Percentiles rank a stretch among this genome's conserved stretches.
phyloP scores from a whole-genome alignment of 2,113 vertebrate genomes.

The Gallinago paraguaiae region DNA sequence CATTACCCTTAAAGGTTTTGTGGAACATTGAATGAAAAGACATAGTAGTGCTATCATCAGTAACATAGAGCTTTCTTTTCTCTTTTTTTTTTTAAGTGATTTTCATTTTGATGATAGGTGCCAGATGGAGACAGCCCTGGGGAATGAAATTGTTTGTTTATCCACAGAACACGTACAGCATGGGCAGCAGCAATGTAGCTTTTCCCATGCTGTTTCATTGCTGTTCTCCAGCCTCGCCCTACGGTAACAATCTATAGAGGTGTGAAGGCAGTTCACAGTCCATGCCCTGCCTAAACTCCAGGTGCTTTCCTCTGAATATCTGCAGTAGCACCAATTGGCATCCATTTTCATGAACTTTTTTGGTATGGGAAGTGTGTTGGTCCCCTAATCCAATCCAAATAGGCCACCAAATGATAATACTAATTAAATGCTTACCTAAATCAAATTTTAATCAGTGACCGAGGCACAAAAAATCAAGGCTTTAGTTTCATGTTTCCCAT shows the following conservation, averaged over 20 bases:
- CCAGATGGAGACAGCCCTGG: conserved; percentile 71
- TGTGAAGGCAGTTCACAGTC: not conserved
- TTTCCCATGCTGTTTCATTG: conserved; percentile 34
- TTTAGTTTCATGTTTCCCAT: conserved; percentile 58
- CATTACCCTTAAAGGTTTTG: not conserved
- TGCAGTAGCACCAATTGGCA: not conserved
- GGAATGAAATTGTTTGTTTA: conserved; percentile 70
- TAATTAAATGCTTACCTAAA: conserved; percentile 66
- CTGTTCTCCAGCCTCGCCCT: not conserved
- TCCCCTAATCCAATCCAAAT: conserved; percentile 39
- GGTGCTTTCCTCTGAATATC: not conserved
- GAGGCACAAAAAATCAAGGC: conserved; percentile 39
- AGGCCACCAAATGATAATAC: conserved; percentile 53
- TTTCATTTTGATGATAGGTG: conserved; percentile 59
- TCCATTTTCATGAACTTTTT: not conserved
- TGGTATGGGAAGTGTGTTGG: not conserved
- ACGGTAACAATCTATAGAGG: not conserved
- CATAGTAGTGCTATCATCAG: not conserved
- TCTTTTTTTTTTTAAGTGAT: not conserved
- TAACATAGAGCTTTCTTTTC: not conserved
- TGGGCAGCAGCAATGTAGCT: conserved; percentile 39
- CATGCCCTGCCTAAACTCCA: not conserved
- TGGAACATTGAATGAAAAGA: not conserved
- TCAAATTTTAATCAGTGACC: conserved; percentile 68
- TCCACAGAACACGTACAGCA: conserved; percentile 54